These are phyloP conservation scores for Acanthisitta chloris DNA, from an alignment of 2,113 vertebrate genomes.

Conservation along the genomic window DNA sequence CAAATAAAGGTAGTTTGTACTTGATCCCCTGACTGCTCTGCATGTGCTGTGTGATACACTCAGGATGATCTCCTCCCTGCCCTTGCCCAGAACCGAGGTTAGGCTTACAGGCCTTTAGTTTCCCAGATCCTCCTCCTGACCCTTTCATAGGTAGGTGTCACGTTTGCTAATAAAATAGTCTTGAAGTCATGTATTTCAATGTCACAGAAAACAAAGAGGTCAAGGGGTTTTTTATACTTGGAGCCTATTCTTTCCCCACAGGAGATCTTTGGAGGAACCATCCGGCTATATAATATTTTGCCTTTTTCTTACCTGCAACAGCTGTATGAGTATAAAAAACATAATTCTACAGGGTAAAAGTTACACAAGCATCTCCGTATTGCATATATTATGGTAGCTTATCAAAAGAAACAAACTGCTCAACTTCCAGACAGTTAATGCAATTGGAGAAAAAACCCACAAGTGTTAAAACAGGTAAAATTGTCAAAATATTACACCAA, in stretches of 20 bases:
- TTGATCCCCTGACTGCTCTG: too few relatives aligned
- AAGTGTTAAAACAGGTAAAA: neutral
- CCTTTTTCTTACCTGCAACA: neutral
- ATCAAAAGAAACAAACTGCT: neutral
- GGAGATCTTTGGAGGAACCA: neutral
- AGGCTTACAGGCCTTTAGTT: too few relatives aligned
- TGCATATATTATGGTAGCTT: neutral
- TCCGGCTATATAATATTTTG: neutral
- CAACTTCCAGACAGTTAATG: neutral
- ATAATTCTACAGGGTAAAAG: neutral
- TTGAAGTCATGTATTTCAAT: neutral
- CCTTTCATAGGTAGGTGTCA: too few relatives aligned
- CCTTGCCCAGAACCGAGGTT: too few relatives aligned
- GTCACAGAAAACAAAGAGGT: neutral
- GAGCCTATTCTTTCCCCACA: neutral
- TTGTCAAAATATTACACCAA: neutral
- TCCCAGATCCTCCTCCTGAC: too few relatives aligned
- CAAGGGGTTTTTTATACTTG: neutral
- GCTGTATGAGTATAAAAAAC: neutral
- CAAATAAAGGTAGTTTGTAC: too few relatives aligned
- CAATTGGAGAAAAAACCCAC: accelerated
- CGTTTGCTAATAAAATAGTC: too few relatives aligned
- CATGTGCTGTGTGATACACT: too few relatives aligned
- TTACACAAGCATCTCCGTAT: neutral
- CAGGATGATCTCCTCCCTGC: too few relatives aligned